These are phyloP conservation scores for Agonum fuliginosum DNA, from an alignment of 2,888 invertebrate species.

Conservation along the genomic window DNA sequence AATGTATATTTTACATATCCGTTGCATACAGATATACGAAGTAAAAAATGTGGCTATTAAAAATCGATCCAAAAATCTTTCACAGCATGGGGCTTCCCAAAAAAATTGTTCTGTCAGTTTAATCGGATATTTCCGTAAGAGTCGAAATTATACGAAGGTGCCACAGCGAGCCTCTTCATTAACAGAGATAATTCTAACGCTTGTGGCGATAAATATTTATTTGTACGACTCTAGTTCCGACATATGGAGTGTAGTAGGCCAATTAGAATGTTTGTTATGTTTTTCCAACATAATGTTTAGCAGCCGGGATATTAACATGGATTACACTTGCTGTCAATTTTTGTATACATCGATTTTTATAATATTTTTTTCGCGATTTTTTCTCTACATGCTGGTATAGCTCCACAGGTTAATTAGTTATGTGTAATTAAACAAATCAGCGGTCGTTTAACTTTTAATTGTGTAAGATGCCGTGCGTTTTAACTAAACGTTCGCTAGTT, in stretches of 20 bases:
- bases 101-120: slow-evolving; percentile 15
- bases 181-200: neutral
- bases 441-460: slow-evolving; percentile 47
- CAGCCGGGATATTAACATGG: slow-evolving; percentile 1
- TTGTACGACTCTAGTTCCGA: neutral
- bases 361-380: neutral
- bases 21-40: neutral
- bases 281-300: slow-evolving; percentile 19
- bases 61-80: slow-evolving; percentile 14
- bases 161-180: neutral
- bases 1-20: slow-evolving; percentile 20
- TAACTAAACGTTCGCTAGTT: slow-evolving; percentile 43
- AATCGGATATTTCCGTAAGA: slow-evolving; percentile 37
- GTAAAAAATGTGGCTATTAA: neutral
- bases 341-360: slow-evolving; percentile 21
- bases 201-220: neutral
- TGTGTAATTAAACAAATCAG: slow-evolving; percentile 41
- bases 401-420: slow-evolving; percentile 24
- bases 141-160: slow-evolving; percentile 39
- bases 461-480: slow-evolving; percentile 37
- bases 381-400: neutral
- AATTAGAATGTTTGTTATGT: slow-evolving; percentile 41
- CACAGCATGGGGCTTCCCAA: slow-evolving; percentile 35
- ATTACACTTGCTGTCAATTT: slow-evolving; percentile 9
- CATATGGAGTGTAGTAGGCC: slow-evolving; percentile 37